A percentile compares a stretch with the other conserved stretches of the same genome.
These are phyloP conservation scores for Delia radicum DNA, from an alignment of 1,140 invertebrate genomes.

Conservation along the genomic window DNA sequence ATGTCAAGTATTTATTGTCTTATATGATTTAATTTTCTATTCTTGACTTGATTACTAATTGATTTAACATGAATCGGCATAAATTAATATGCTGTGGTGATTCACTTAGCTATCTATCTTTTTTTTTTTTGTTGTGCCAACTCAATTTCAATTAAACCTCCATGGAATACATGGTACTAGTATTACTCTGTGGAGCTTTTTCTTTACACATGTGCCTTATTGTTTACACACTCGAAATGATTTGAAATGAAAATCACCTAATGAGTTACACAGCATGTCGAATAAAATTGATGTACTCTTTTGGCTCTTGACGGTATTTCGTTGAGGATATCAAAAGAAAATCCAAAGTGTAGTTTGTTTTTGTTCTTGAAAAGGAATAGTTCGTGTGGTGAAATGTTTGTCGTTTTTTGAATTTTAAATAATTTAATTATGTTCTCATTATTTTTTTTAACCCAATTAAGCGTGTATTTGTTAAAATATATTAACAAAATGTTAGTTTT, in stretches of 20 bases:
- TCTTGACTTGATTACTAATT: conserved; percentile 20
- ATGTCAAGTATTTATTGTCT: conserved; percentile 23
- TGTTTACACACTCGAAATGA: conserved; percentile 2
- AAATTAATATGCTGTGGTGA: conserved; percentile 13
- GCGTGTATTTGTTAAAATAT: too few species aligned
- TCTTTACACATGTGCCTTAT: background rate
- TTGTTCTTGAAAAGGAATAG: background rate
- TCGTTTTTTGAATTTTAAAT: conserved; percentile 17
- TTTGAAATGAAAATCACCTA: conserved; percentile 16
- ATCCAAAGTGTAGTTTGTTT: too few species aligned
- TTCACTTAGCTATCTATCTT: background rate
- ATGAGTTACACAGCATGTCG: conserved; percentile 19
- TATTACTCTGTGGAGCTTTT: background rate
- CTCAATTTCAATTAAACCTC: too few species aligned
- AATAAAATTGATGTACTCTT: conserved; percentile 15
- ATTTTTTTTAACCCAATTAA: too few species aligned
- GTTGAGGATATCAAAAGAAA: background rate
- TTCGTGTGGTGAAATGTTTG: conserved; percentile 10
- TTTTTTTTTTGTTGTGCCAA: background rate
- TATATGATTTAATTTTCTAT: conserved; percentile 15
- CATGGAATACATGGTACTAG: too few species aligned
- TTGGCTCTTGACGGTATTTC: conserved; percentile 7
- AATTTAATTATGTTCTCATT: conserved; percentile 23
- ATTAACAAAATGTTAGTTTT: too few species aligned
- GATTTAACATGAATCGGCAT: conserved; percentile 18